Percentiles rank a stretch among this genome's conserved stretches.
These are phyloP conservation scores for Anaspis maculata DNA, from an alignment of 2,888 invertebrate genomes.

Conservation along the genomic window DNA sequence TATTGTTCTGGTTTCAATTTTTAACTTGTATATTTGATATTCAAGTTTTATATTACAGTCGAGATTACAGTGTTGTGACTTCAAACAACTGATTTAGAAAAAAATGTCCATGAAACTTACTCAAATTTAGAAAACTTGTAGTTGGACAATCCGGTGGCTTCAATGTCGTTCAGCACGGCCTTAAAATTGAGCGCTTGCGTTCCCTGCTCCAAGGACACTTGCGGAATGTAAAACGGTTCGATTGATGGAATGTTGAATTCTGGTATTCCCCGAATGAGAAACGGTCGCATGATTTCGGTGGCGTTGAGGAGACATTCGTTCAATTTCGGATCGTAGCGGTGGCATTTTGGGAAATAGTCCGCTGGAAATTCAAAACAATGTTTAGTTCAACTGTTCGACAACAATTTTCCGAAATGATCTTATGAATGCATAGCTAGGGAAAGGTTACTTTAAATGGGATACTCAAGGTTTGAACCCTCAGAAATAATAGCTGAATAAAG, in stretches of 20 bases:
- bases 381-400: no score
- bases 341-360: constrained; percentile 29
- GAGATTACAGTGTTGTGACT: no score
- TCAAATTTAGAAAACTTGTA: constrained; percentile 40
- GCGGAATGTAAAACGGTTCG: constrained; percentile 40
- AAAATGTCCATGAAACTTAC: constrained; percentile 35
- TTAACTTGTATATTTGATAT: no score
- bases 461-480: no score
- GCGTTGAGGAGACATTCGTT: constrained; percentile 41
- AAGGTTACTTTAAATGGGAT: no score
- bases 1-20: no score
- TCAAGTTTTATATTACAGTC: no score
- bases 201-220: constrained; percentile 38
- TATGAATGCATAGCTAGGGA: no score
- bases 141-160: constrained; percentile 44
- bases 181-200: constrained; percentile 37
- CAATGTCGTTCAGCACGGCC: constrained; percentile 44
- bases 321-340: constrained; percentile 39
- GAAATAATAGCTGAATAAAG: no score
- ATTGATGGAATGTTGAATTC: constrained; percentile 40
- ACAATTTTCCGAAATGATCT: no score
- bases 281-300: constrained; percentile 36
- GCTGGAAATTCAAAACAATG: no score
- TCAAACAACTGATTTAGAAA: no score
- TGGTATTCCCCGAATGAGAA: constrained; percentile 39